Evolutionary conservation across 1,140 invertebrate genomes (phyloP), one percentile per base, ranked within the genome.

Genomic region (Carcinoscorpius rotundicauda): DNA sequence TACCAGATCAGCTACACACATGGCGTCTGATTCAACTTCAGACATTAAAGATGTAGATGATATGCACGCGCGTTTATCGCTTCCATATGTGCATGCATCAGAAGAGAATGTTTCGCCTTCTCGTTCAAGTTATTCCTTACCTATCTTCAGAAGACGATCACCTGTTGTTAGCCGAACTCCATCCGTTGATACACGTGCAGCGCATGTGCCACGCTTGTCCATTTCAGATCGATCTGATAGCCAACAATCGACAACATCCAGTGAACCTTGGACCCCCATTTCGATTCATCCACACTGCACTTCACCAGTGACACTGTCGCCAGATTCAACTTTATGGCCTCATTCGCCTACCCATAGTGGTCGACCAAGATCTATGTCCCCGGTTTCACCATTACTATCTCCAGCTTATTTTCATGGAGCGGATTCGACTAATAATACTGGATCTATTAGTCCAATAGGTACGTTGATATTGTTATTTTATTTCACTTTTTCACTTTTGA

Each of bases 131-230:
- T 68, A 68, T 48, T 68, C 66, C 4, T 53, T 68, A 6, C 66
- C 66, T 5, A 56, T 58, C 3, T 63, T 63, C 11, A 51, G 66
- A 53, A 68, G 61, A 65, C 51, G 66, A 50, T 68, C 66, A n/a
- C 66, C 66, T 4, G 64, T 65, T 51, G 59, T 60, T 3, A 68
- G 64, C 58, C 66, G 66, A 10, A 64, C 66, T 10, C 63, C 63
- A 51, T 68, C 66, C 56, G 65, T 68, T 63, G 66, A 68, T 50
- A 64, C 66, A n/a, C 63, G 66, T 9, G 66, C 66, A 49, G 65
- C 65, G 66, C 62, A 62, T 52, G 63, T 64, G 9, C 64, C 64
- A 11, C 63, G 64, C 29, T 61, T 68, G 51, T 65, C 66, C 29
- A 64, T 68, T 61, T 65, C 61, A 56, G 60, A 49, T 3, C 53